Evolutionary conservation across 92 coral and sea anemone species (phyloP), one percentile per base, ranked within the genome.

Genomic region (Chrysogorgia sp.): DNA sequence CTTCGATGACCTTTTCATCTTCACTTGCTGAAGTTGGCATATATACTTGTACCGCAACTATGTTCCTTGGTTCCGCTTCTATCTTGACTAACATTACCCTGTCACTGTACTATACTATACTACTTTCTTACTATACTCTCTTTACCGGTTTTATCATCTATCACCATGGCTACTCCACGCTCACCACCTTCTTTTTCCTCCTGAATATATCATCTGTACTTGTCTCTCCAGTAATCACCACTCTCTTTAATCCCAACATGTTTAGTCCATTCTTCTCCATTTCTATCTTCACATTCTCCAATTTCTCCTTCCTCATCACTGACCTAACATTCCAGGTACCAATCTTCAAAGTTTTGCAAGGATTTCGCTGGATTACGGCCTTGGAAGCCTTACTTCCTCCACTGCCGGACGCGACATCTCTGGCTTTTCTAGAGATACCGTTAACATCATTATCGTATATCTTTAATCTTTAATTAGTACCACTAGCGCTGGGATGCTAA

Each of bases 121-220:
- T 75, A 23, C 43, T 75, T 32, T 53, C 66, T 32, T n/a, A n/a
- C n/a, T n/a, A n/a, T n/a, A n/a, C n/a, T n/a, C n/a, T 67, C 56
- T 35, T 75, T 74, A 20, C 63, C 68, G 34, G 63, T 63, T 63
- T 34, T 20, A 53, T 75, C 63, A 63, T 75, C 81, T 47, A 70
- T 40, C 34, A 70, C 40, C 40, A 70, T 70, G 49, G 37, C 56
- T 70, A 70, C 56, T 47, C 56, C 77, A 40, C 77, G 43, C 12
- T 4, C 77, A 70, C 29, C 55, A 59, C 77, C 56, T 48, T 70
- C 77, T 55, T n/a, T n/a, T n/a, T n/a, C n/a, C n/a, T 47, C 59
- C 77, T 70, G 77, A 47, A 59, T 70, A 37, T 70, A 70, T 48
- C 77, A 70, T 40, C 77, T 70, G 77, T 47, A 30, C 49, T 70